Conservation (phyloP, 92 coral and sea anemone genomes). For the Parazoanthus atlanticus region DNA sequence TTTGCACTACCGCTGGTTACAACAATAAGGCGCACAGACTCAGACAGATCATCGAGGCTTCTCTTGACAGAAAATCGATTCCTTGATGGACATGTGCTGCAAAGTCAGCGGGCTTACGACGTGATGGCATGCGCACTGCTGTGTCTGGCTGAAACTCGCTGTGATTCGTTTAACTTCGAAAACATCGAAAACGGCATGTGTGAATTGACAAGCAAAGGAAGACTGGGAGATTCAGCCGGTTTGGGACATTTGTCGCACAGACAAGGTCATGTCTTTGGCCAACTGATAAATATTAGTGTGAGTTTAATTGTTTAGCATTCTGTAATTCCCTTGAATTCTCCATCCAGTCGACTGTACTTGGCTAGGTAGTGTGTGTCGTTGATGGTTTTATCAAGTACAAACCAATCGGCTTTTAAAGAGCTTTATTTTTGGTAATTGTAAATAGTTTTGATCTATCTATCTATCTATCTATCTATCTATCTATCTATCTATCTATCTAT, state of each 20-base stretch:
- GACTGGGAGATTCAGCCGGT: background rate
- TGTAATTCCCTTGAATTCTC: background rate
- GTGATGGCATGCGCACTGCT: slow-evolving; percentile 68
- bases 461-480: too few species aligned
- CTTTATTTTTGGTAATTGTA: too few species aligned
- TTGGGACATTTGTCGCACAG: background rate
- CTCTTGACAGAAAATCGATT: slow-evolving; percentile 50
- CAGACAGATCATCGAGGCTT: slow-evolving; percentile 47
- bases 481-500: too few species aligned
- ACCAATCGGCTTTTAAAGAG: too few species aligned
- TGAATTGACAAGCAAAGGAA: slow-evolving; percentile 45
- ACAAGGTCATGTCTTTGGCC: slow-evolving; percentile 49
- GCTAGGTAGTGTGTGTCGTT: background rate
- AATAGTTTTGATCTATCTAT: too few species aligned
- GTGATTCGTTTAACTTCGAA: slow-evolving; percentile 72
- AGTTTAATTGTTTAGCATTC: slow-evolving; percentile 2
- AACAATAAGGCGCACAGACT: slow-evolving; percentile 10
- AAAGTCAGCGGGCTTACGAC: slow-evolving; percentile 60
- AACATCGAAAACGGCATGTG: slow-evolving; percentile 58
- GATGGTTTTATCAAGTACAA: too few species aligned
- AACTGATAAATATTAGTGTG: slow-evolving; percentile 39
- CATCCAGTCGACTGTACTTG: background rate
- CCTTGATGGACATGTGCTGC: slow-evolving; percentile 50
- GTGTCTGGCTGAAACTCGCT: slow-evolving; percentile 54
- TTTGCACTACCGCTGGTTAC: slow-evolving; percentile 6